phyloP scores from a whole-genome alignment of 2,113 vertebrate genomes.

The Circaetus cinerascens region DNA sequence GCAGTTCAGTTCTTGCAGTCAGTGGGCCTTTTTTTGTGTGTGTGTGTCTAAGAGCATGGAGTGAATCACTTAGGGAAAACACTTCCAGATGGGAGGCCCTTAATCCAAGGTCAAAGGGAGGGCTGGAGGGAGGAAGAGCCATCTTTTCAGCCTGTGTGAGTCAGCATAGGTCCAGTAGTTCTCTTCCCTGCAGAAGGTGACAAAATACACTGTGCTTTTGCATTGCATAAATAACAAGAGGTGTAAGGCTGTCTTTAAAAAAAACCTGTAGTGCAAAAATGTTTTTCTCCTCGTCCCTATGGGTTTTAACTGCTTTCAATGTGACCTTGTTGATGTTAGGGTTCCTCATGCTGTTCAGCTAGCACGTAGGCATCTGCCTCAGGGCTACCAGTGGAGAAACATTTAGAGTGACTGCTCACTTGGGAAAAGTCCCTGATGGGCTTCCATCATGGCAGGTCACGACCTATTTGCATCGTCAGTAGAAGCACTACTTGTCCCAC shows the following conservation, averaged over 20 bases:
- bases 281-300: background rate
- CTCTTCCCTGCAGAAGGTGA: background rate
- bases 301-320: background rate
- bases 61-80: background rate
- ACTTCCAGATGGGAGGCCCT: background rate
- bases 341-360: background rate
- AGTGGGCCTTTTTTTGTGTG: background rate
- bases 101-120: background rate
- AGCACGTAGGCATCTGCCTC: background rate
- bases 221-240: background rate
- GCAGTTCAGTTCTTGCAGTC: background rate
- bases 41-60: background rate
- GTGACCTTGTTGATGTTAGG: background rate
- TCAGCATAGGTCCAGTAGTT: background rate
- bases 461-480: background rate
- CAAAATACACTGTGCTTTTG: background rate
- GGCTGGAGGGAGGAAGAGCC: background rate
- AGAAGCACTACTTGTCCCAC: background rate
- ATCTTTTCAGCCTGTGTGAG: background rate
- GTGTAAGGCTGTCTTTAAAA: background rate
- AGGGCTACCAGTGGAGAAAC: background rate
- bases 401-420: background rate
- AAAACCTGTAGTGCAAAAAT: background rate
- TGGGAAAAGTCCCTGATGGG: background rate
- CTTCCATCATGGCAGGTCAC: background rate